Evolutionary conservation across 2,888 invertebrate genomes (phyloP).

Genomic region (Caenorhabditis afra): DNA sequence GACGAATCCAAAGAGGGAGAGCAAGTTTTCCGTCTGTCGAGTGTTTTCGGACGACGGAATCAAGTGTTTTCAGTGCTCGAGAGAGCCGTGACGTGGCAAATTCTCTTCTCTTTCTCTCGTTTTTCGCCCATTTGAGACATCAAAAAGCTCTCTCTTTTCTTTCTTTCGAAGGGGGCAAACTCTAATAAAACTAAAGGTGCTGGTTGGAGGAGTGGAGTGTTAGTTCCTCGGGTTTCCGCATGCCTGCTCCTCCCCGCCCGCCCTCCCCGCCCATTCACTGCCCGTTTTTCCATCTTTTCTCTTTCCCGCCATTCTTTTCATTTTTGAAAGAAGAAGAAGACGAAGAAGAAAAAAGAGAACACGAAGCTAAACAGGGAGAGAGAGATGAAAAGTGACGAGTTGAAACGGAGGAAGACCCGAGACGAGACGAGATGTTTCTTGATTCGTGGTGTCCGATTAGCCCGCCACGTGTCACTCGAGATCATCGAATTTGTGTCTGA

Average conservation of each 20-base stretch:
- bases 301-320: slow-evolving; percentile 9
- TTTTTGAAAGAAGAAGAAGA: slow-evolving; percentile 12
- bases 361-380: background rate
- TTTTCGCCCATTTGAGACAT: slow-evolving; percentile 9
- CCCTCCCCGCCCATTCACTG: no score
- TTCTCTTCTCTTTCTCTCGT: background rate
- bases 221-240: slow-evolving; percentile 26
- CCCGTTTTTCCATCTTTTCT: background rate
- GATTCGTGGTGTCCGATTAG: no score
- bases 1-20: no score
- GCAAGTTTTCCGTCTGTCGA: background rate
- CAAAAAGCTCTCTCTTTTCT: background rate
- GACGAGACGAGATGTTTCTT: no score
- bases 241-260: slow-evolving; percentile 21
- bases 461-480: background rate
- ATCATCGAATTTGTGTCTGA: no score
- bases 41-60: background rate
- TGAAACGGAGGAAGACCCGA: slow-evolving; percentile 1
- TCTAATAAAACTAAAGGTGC: no score
- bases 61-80: background rate
- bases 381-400: slow-evolving; percentile 39
- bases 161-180: background rate
- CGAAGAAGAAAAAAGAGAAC: background rate
- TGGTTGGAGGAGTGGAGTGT: no score
- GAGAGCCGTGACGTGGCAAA: slow-evolving; percentile 2